phyloP scores from a whole-genome alignment of 2,113 vertebrate species.

The Ctenodactylus gundi region DNA sequence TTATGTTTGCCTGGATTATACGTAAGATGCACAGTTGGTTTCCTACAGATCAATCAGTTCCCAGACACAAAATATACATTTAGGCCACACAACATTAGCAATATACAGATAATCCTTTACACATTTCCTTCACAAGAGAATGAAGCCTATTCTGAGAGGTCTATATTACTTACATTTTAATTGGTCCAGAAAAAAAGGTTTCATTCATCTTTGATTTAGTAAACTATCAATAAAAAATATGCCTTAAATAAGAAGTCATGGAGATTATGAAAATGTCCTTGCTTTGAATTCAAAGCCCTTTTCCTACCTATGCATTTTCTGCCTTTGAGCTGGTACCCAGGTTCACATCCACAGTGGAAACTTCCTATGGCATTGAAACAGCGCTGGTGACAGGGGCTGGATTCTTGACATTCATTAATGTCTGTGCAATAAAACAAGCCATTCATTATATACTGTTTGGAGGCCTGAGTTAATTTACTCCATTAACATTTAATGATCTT shows the following conservation, averaged over 20 bases:
- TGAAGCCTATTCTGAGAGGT: background rate
- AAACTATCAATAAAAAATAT: background rate
- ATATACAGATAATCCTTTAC: background rate
- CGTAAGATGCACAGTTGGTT: background rate
- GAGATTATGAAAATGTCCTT: background rate
- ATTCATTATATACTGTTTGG: background rate
- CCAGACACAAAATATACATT: background rate
- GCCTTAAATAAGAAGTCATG: background rate
- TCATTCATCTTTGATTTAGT: background rate
- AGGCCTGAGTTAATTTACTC: background rate
- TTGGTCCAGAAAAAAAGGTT: background rate
- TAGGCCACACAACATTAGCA: background rate
- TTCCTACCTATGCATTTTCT: slow-evolving; percentile 93
- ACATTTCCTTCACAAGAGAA: background rate
- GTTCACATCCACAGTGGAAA: slow-evolving; percentile 95
- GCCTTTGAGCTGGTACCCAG: slow-evolving; percentile 94
- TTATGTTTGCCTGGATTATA: background rate
- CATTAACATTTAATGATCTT: background rate
- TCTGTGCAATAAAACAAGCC: slow-evolving; percentile 85
- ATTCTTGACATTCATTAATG: slow-evolving; percentile 96
- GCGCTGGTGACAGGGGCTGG: slow-evolving; percentile 92
- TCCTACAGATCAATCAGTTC: background rate
- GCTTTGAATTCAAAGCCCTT: background rate
- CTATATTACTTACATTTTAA: background rate
- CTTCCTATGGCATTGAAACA: slow-evolving; percentile 96